Conservation (phyloP, 1,140 invertebrate species). For the Brachionus paranguensis region DNA sequence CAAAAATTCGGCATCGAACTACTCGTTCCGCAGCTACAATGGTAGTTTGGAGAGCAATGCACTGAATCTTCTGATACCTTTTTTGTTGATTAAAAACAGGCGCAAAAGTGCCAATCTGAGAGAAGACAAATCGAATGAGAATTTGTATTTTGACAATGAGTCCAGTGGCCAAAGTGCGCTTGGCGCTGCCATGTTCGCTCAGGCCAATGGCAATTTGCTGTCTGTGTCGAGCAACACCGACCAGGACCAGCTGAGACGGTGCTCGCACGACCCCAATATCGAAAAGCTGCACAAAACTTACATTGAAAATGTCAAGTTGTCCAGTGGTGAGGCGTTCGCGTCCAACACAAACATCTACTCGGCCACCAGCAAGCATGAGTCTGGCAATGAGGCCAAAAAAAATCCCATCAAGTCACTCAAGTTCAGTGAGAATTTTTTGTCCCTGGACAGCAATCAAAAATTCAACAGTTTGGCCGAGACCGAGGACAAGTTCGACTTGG, state of each 20-base stretch:
- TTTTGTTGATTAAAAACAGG: constrained; percentile 17
- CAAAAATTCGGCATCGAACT: neutral
- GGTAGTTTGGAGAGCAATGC: neutral
- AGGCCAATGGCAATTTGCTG: neutral
- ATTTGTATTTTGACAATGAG: neutral
- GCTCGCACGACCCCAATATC: constrained; percentile 11
- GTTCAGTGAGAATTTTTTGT: neutral
- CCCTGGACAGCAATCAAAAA: neutral
- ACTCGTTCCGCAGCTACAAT: neutral
- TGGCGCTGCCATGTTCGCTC: neutral
- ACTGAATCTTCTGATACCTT: neutral
- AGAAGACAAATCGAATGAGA: neutral
- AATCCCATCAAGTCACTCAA: neutral
- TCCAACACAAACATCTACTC: neutral
- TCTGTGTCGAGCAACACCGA: neutral
- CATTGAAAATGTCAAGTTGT: constrained; percentile 6
- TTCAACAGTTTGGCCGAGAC: neutral
- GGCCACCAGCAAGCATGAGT: neutral
- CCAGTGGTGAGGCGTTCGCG: neutral
- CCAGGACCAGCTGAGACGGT: neutral
- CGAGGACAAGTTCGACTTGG: neutral
- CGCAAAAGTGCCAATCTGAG: neutral
- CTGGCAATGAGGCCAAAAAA: neutral
- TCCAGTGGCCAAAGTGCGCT: neutral
- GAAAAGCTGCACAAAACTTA: constrained; percentile 25